Percentiles rank a stretch among this genome's conserved stretches.
Evolutionary conservation across 2,113 vertebrate species (phyloP).

Genomic region (Trichomycterus rosablanca): DNA sequence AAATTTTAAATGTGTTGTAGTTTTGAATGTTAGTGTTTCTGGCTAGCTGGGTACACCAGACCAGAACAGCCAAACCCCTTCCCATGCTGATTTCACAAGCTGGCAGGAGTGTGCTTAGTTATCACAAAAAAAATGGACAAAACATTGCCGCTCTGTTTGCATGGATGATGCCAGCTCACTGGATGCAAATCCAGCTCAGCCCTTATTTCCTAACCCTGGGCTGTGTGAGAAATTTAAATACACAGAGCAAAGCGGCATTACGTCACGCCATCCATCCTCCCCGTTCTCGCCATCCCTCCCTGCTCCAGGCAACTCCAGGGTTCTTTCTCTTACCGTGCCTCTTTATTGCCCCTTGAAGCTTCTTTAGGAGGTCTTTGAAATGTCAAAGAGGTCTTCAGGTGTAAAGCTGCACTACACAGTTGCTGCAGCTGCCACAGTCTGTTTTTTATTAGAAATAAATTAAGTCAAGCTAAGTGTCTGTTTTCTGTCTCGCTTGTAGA

Average conservation of each 20-base stretch:
- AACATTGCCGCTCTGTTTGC: slow-evolving; percentile 18
- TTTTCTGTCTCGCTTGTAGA: background rate
- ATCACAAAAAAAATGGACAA: slow-evolving; percentile 2
- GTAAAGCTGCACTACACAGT: background rate
- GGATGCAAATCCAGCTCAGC: slow-evolving; percentile 17
- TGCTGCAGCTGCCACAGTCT: background rate
- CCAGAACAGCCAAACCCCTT: too few species aligned
- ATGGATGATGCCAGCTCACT: slow-evolving; percentile 22
- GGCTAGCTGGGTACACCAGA: too few species aligned
- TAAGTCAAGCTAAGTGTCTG: background rate
- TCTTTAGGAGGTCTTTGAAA: background rate
- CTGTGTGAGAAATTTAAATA: slow-evolving; percentile 28
- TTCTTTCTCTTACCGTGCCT: background rate
- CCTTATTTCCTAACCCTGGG: slow-evolving; percentile 4
- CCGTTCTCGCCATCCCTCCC: background rate
- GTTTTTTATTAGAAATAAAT: background rate
- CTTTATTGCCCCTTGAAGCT: background rate
- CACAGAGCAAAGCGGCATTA: slow-evolving; percentile 14
- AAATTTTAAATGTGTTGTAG: too few species aligned
- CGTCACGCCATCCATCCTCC: slow-evolving; percentile 4
- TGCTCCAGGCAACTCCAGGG: background rate
- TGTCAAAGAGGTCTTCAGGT: too few species aligned
- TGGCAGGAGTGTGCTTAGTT: background rate
- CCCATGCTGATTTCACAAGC: too few species aligned
- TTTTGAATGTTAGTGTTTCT: too few species aligned